Conservation (phyloP, 1,140 invertebrate species). For the Heterodera carotae region DNA sequence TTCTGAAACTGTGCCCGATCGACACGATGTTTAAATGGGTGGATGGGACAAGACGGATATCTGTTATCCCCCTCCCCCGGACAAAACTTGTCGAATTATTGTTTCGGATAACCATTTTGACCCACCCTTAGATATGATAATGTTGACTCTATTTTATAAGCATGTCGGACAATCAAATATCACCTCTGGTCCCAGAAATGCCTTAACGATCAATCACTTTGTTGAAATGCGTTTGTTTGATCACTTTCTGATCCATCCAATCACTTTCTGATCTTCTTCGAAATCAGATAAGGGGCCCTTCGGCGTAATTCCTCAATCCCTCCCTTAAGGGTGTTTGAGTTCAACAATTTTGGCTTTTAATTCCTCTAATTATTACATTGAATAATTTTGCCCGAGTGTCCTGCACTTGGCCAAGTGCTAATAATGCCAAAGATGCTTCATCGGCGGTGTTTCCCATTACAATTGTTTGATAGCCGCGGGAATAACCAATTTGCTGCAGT, state of each 20-base stretch:
- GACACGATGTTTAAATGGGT: no score
- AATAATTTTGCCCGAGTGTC: conserved; percentile 40
- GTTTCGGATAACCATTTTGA: no score
- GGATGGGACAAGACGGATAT: no score
- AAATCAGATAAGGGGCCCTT: conserved; percentile 42
- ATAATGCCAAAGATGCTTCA: conserved; percentile 47
- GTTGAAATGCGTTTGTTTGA: background rate
- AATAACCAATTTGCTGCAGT: conserved; percentile 46
- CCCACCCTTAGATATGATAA: no score
- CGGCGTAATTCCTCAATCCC: conserved; percentile 40
- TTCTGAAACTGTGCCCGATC: no score
- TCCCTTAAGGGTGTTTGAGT: conserved; percentile 49
- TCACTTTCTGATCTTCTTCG: conserved; percentile 13
- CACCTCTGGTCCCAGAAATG: background rate
- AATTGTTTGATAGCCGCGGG: conserved; percentile 43
- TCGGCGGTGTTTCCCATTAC: conserved; percentile 47
- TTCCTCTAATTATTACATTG: no score
- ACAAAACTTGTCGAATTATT: no score
- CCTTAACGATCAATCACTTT: conserved; percentile 8
- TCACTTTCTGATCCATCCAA: no score
- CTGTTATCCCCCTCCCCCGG: no score
- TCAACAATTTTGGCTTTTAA: no score
- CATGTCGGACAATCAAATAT: no score
- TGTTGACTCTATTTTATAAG: no score
- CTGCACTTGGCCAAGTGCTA: conserved; percentile 39